Evolutionary conservation across 2,113 vertebrate genomes (phyloP).

Genomic region (rat (Rattus norvegicus)): GRCr8 NC_086038.1:12909501-12910000

Average conservation of each 20-base stretch:
- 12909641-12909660: neutral
- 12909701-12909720: conserved; percentile 29
- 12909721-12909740: neutral
- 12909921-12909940: conserved; percentile 92
- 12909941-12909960: conserved; percentile 89
- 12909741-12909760: conserved; percentile 53
- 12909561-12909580: neutral
- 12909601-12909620: neutral
- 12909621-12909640: neutral
- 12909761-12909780: conserved; percentile 31
- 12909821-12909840: neutral
- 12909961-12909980: conserved; percentile 91
- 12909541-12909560: neutral
- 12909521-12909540: neutral
- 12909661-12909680: conserved; percentile 18
- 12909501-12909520: neutral
- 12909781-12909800: neutral
- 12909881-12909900: conserved; percentile 91
- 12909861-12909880: conserved; percentile 94
- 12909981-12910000: conserved; percentile 91
- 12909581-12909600: neutral
- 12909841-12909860: conserved; percentile 79
- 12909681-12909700: conserved; percentile 36
- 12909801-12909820: neutral
- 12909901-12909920: conserved; percentile 91